Evolutionary conservation across 1,140 invertebrate genomes (phyloP).

Genomic region (Bombus sibiricus): DNA sequence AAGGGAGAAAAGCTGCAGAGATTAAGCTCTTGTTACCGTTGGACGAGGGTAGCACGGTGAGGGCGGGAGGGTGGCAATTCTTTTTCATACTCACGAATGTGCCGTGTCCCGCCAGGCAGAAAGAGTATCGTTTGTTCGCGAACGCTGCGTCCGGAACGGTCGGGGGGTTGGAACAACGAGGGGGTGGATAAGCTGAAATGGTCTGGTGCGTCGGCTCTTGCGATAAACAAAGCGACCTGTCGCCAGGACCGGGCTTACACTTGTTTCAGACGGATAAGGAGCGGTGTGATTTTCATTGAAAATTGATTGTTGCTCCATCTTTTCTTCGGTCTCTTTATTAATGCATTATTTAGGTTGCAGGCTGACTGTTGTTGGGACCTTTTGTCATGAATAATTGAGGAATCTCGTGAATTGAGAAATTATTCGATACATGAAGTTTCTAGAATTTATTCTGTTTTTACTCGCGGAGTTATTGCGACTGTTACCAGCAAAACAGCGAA

Average conservation of each 20-base stretch:
- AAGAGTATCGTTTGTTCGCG: constrained; percentile 49
- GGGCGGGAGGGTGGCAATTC: constrained; percentile 29
- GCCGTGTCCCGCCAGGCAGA: constrained; percentile 40
- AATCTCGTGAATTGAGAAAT: too few species aligned
- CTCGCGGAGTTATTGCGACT: too few species aligned
- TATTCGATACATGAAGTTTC: too few species aligned
- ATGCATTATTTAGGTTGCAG: background rate
- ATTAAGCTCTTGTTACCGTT: constrained; percentile 61
- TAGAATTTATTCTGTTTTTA: too few species aligned
- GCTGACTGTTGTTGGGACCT: background rate
- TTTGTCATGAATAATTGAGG: background rate
- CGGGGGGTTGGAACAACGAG: background rate
- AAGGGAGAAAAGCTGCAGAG: constrained; percentile 53
- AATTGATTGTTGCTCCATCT: background rate
- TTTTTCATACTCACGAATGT: constrained; percentile 46
- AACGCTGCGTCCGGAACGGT: constrained; percentile 4
- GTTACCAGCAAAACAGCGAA: too few species aligned
- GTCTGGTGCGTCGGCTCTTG: constrained; percentile 39
- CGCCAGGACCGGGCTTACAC: constrained; percentile 4
- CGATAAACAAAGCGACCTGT: constrained; percentile 45
- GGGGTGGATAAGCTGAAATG: constrained; percentile 45
- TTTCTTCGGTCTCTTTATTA: background rate
- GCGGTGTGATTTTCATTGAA: constrained; percentile 24
- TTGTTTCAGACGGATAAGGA: constrained; percentile 29
- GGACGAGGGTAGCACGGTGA: too few species aligned